Conservation (phyloP, 2,888 invertebrate genomes). For the Syrphus vitripennis region DNA sequence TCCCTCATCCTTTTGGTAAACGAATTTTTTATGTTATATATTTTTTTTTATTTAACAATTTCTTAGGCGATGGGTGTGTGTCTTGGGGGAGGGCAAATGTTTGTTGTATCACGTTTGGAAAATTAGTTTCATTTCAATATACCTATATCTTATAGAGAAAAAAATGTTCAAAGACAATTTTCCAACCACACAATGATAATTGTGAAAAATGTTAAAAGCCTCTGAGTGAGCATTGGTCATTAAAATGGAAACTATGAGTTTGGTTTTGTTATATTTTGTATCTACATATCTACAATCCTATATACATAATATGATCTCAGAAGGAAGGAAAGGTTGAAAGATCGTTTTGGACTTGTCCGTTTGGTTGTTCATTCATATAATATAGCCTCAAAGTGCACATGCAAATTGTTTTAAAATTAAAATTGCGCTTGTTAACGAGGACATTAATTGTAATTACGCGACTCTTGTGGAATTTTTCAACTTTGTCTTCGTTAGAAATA, state of each 20-base stretch:
- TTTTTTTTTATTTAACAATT: neutral
- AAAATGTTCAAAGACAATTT: slow-evolving; percentile 51
- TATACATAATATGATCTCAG: neutral
- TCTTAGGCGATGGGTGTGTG: slow-evolving; percentile 21
- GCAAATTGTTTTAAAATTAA: slow-evolving; percentile 69
- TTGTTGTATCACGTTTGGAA: slow-evolving; percentile 47
- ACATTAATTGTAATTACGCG: slow-evolving; percentile 68
- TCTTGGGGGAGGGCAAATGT: slow-evolving; percentile 33
- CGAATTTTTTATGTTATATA: slow-evolving; percentile 19
- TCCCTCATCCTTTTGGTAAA: slow-evolving; percentile 64
- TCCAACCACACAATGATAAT: slow-evolving; percentile 59
- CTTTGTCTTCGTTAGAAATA: slow-evolving; percentile 43
- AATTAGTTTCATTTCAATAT: slow-evolving; percentile 53
- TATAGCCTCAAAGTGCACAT: slow-evolving; percentile 33
- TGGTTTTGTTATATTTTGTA: neutral
- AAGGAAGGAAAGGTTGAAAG: slow-evolving; percentile 3
- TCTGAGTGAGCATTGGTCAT: slow-evolving; percentile 58
- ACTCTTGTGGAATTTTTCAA: slow-evolving; percentile 44
- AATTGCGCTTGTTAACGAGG: slow-evolving; percentile 68
- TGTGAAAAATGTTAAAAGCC: slow-evolving; percentile 66
- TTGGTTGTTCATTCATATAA: neutral
- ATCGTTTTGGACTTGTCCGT: slow-evolving; percentile 29
- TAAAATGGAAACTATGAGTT: neutral
- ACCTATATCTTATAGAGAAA: neutral
- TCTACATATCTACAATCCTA: fast-evolving